Conservation (phyloP, 2,888 invertebrate species). For the Synergus umbraculus region DNA sequence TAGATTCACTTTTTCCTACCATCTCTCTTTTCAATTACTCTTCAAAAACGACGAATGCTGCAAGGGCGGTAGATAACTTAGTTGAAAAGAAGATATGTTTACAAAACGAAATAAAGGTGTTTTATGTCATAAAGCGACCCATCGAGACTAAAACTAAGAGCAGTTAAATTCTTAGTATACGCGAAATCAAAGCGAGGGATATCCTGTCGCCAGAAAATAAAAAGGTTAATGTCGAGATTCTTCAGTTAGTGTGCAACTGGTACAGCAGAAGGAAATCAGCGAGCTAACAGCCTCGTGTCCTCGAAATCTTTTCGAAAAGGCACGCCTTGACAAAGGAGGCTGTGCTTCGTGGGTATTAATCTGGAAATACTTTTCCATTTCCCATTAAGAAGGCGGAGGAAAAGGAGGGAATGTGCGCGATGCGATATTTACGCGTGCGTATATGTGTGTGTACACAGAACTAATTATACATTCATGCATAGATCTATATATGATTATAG, state of each 20-base stretch:
- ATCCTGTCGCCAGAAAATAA: background rate
- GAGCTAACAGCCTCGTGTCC: conserved; percentile 34
- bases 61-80: background rate
- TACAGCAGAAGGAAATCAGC: conserved; percentile 12
- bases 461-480: background rate
- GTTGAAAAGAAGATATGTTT: background rate
- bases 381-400: conserved; percentile 47
- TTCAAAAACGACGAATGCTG: background rate
- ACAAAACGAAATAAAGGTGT: background rate
- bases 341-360: conserved; percentile 45
- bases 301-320: conserved; percentile 25
- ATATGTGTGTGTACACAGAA: conserved; percentile 15
- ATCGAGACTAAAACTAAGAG: background rate
- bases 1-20: background rate
- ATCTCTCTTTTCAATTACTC: background rate
- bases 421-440: conserved; percentile 14
- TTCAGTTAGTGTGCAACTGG: background rate
- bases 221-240: background rate
- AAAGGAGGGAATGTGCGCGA: conserved; percentile 45
- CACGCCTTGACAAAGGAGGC: conserved; percentile 46
- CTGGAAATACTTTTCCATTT: conserved; percentile 55
- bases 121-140: background rate
- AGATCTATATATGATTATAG: too few relatives aligned
- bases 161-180: conserved; percentile 4
- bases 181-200: conserved; percentile 9